Conservation (phyloP, 2,888 invertebrate species). For the Sialis lutaria region DNA sequence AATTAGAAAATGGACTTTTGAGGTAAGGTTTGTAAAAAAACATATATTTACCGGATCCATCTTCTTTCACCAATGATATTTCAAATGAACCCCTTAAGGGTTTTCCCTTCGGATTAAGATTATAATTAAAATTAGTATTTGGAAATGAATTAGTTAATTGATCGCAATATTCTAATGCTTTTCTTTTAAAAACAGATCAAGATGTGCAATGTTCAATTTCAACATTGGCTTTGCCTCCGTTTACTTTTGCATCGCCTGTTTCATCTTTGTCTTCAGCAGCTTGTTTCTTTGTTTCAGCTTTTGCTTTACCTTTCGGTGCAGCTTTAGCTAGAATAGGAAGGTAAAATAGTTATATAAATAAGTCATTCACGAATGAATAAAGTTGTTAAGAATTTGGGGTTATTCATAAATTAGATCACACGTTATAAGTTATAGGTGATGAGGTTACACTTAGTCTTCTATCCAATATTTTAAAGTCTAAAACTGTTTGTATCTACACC, state of each 20-base stretch:
- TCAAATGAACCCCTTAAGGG: slow-evolving; percentile 13
- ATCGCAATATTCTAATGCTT: slow-evolving; percentile 5
- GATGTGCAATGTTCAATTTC: slow-evolving; percentile 5
- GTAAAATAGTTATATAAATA: no score
- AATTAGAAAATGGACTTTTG: no score
- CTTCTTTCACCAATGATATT: slow-evolving; percentile 8
- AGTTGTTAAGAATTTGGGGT: no score
- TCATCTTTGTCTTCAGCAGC: background rate
- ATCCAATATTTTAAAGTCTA: no score
- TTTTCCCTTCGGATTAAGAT: slow-evolving; percentile 4
- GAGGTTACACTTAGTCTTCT: no score
- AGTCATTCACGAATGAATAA: no score
- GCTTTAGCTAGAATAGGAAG: no score
- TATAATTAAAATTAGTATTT: slow-evolving; percentile 1
- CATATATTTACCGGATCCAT: slow-evolving; percentile 8
- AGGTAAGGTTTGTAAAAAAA: background rate
- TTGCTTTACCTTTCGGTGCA: background rate
- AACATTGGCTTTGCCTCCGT: background rate
- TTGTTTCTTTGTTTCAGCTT: background rate
- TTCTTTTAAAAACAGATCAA: slow-evolving; percentile 5
- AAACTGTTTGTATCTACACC: no score
- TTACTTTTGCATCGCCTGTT: background rate
- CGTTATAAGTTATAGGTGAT: no score
- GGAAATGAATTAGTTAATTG: slow-evolving; percentile 1
- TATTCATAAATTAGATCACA: no score